phyloP scores from a whole-genome alignment of 2,888 invertebrate species.

The Melangyna quadrimaculata region DNA sequence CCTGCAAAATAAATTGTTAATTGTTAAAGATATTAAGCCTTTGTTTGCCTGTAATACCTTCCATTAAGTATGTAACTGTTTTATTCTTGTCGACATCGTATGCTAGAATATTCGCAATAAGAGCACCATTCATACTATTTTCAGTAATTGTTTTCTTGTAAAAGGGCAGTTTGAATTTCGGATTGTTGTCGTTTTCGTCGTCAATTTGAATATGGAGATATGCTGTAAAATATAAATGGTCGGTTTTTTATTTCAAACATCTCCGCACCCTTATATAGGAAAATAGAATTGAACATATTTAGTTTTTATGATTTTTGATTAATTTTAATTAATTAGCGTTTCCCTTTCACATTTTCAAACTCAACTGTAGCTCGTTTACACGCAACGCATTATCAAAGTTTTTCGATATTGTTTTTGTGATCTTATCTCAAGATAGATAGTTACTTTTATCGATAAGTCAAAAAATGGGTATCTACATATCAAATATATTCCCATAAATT shows the following conservation, averaged over 20 bases:
- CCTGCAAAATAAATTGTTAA: conserved; percentile 79
- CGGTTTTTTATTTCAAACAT: background rate
- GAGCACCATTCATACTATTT: conserved; percentile 92
- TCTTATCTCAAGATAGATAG: too few relatives aligned
- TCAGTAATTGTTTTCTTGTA: conserved; percentile 92
- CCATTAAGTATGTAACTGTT: conserved; percentile 89
- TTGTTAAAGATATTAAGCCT: background rate
- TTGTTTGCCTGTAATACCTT: conserved; percentile 82
- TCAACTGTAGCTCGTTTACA: too few relatives aligned
- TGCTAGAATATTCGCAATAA: conserved; percentile 90
- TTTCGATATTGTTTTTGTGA: too few relatives aligned
- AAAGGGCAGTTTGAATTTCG: conserved; percentile 89
- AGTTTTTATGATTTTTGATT: too few relatives aligned
- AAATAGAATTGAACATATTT: too few relatives aligned
- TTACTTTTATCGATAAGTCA: too few relatives aligned
- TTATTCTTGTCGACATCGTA: conserved; percentile 94
- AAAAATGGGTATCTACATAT: too few relatives aligned
- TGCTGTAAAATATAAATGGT: conserved; percentile 79
- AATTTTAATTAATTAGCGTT: too few relatives aligned
- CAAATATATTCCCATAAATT: too few relatives aligned
- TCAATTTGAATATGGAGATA: conserved; percentile 88
- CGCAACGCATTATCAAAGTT: too few relatives aligned
- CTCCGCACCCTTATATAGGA: too few relatives aligned
- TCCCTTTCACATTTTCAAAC: too few relatives aligned
- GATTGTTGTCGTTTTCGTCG: conserved; percentile 95